phyloP scores from a whole-genome alignment of 2,113 vertebrate genomes.

The Oryzias celebensis region DNA sequence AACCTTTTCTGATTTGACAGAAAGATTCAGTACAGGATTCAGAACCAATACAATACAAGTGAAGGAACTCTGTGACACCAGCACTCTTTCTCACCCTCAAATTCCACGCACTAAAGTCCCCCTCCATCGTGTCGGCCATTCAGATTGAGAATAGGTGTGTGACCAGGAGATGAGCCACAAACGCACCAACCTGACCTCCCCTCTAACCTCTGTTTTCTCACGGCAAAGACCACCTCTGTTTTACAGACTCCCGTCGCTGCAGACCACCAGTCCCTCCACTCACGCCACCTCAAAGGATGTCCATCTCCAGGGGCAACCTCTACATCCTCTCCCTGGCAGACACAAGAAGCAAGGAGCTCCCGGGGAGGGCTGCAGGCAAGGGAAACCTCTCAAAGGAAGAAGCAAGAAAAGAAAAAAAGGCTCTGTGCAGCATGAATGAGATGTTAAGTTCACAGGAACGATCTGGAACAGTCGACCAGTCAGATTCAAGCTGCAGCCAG shows the following conservation, averaged over 20 bases:
- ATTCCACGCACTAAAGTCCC: neutral
- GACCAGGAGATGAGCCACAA: slow-evolving; percentile 23
- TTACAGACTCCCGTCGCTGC: slow-evolving; percentile 26
- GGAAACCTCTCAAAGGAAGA: slow-evolving; percentile 15
- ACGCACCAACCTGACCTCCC: slow-evolving; percentile 16
- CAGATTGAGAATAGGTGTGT: slow-evolving; percentile 14
- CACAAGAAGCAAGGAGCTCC: slow-evolving; percentile 55
- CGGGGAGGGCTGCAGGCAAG: slow-evolving; percentile 29
- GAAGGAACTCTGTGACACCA: neutral
- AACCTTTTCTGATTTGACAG: no score
- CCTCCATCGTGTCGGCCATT: slow-evolving; percentile 12
- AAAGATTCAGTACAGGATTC: neutral
- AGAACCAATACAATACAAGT: neutral
- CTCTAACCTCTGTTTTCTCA: slow-evolving; percentile 22
- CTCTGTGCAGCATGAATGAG: slow-evolving; percentile 36
- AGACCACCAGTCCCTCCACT: slow-evolving; percentile 46
- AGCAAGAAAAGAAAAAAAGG: slow-evolving; percentile 31
- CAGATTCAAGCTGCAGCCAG: slow-evolving; percentile 23
- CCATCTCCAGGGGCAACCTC: slow-evolving; percentile 68
- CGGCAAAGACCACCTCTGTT: slow-evolving; percentile 15
- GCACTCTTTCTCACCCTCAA: neutral
- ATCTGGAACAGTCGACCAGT: slow-evolving; percentile 26
- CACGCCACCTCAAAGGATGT: slow-evolving; percentile 58
- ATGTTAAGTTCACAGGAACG: slow-evolving; percentile 27
- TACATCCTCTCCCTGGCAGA: slow-evolving; percentile 34